A percentile compares a stretch with the other conserved stretches of the same genome.
phyloP scores from a whole-genome alignment of 2,888 invertebrate species.

The Chrysina gloriosa region DNA sequence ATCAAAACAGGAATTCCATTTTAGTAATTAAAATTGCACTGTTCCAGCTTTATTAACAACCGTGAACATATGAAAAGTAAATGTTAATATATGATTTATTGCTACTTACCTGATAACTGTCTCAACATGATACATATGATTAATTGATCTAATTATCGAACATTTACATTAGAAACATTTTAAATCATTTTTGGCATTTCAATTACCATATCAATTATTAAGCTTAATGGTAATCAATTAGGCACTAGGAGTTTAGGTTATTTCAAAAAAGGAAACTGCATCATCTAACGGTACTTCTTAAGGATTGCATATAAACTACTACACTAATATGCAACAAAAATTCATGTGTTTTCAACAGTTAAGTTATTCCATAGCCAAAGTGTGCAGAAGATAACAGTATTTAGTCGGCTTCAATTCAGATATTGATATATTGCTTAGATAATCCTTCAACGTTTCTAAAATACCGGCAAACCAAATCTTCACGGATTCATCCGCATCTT shows the following conservation, averaged over 20 bases:
- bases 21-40: no score
- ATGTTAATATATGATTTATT: constrained; percentile 4
- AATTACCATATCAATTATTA: constrained; percentile 14
- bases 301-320: background rate
- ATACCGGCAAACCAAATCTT: constrained; percentile 8
- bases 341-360: constrained; percentile 18
- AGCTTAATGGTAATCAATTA: no score
- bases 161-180: constrained; percentile 2
- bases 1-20: no score
- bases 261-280: background rate
- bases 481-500: no score
- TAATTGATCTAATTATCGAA: background rate
- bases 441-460: constrained; percentile 20
- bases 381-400: constrained; percentile 28
- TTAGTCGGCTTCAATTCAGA: constrained; percentile 19
- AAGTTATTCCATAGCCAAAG: background rate
- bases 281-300: background rate
- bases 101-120: background rate
- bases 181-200: constrained; percentile 4
- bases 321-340: no score
- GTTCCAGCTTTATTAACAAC: background rate
- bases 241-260: no score
- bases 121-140: background rate
- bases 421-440: constrained; percentile 35
- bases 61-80: background rate